phyloP scores from a whole-genome alignment of 2,797 vertebrate genomes.

The Pteropus rufus region DNA sequence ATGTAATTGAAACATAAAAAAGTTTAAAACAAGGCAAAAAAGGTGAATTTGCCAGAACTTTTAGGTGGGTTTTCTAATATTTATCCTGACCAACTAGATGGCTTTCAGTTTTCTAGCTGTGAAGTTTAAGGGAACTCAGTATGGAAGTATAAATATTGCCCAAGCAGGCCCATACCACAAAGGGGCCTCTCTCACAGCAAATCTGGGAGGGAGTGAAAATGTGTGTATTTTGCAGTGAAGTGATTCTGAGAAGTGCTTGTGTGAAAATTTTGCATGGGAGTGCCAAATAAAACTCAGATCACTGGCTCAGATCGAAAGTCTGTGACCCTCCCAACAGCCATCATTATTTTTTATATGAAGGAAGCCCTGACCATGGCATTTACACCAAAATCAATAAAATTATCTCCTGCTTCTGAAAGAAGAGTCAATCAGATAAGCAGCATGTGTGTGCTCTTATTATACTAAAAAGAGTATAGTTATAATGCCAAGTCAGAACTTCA shows the following conservation, averaged over 20 bases:
- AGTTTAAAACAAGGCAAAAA: background rate
- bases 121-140: background rate
- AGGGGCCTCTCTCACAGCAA: background rate
- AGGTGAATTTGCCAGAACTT: background rate
- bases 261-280: constrained; percentile 9
- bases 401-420: constrained; percentile 41
- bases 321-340: constrained; percentile 4
- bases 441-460: background rate
- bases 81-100: background rate
- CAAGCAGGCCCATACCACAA: background rate
- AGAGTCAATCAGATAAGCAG: constrained; percentile 17
- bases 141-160: background rate
- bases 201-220: background rate
- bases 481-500: constrained; percentile 3
- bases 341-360: constrained; percentile 35
- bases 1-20: background rate
- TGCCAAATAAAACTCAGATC: background rate
- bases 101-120: background rate
- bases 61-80: background rate
- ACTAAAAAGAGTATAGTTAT: background rate
- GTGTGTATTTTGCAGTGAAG: background rate
- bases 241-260: background rate
- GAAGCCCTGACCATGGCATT: constrained; percentile 16
- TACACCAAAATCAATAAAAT: constrained; percentile 54
- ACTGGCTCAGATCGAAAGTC: constrained; percentile 34